Evolutionary conservation across 92 coral and sea anemone species (phyloP).

Genomic region (Zoanthus sansibaricus): DNA sequence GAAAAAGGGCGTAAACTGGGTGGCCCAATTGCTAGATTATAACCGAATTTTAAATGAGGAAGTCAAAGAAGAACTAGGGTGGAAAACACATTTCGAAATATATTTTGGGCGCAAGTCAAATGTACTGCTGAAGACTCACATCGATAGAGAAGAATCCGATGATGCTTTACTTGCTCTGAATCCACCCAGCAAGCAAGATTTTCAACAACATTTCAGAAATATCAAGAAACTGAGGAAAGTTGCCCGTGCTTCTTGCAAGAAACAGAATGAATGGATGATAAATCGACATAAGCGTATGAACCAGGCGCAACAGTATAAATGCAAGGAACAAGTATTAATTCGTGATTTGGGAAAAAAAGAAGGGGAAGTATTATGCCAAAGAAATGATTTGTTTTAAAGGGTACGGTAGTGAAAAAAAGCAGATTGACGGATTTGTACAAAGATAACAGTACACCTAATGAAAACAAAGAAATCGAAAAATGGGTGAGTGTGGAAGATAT

Average conservation of each 20-base stretch:
- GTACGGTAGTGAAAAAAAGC: constrained; percentile 40
- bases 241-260: constrained; percentile 26
- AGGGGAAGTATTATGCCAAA: no score
- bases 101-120: constrained; percentile 47
- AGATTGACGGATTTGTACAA: constrained; percentile 38
- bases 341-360: no score
- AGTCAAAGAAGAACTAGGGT: not conserved
- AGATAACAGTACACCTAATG: no score
- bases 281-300: constrained; percentile 15
- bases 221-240: constrained; percentile 32
- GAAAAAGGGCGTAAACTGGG: constrained; percentile 48
- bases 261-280: constrained; percentile 32
- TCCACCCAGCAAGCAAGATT: not conserved
- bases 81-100: constrained; percentile 1
- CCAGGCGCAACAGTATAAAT: constrained; percentile 19
- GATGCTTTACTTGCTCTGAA: not conserved
- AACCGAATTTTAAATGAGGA: constrained; percentile 37
- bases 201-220: constrained; percentile 13
- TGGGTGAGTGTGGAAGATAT: constrained; percentile 49
- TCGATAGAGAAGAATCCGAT: constrained; percentile 22
- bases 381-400: not conserved
- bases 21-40: constrained; percentile 6
- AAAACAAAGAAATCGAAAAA: constrained; percentile 16
- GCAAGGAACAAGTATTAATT: not conserved
- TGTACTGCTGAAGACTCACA: constrained; percentile 37